Base-by-base conservation (phyloP, 2,113 vertebrate genomes). In the Elanoides forficatus region DNA sequence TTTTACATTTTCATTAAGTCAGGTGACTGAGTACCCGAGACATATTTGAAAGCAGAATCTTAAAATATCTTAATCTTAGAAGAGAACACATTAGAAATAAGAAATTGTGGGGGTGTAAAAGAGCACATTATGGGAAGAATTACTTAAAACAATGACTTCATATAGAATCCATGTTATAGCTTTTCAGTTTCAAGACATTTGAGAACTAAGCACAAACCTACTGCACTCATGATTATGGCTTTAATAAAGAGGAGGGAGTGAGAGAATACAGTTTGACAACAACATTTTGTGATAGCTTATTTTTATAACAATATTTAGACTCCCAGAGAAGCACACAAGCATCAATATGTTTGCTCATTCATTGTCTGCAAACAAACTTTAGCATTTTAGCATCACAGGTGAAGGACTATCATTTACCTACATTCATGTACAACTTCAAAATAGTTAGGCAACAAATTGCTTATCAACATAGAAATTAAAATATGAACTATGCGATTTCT, bases 241-340 rank as follows among this genome's bases (percentile, higher is more conserved):
- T 95, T 73, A 91, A 70, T 95, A 89, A 95, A 95, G 55, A 95
- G 42, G 52, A 94, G 25, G 25, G 89, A 90, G 40, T 32, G 43
- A 74, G 36, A 95, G 81, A 86, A 82, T 75, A 36, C 55, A 67
- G 47, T 84, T 94, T 94, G 67, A 86, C 14, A 72, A 43, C 68
- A 81, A 86, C 11, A 63, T 11, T 63, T 92, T 96, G 53, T 30
- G 5, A 16, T 82, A 52, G 63, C 40, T 79, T 71, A 42, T 48
- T 90, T 83, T 86, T 40, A 27, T 16, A 60, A 52, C 15, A 93
- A 42, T 74, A n/a, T 32, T 91, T 90, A 29, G 70, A 76, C 16
- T 71, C 34, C 47, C 3, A 73, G 12, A 81, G 11, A 81, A 65
- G 55, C 13, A 65, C 5, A 73, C 2, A 56, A 80, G 12, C 11